phyloP scores from a whole-genome alignment of 2,113 vertebrate species.

The Alexandromys fortis region DNA sequence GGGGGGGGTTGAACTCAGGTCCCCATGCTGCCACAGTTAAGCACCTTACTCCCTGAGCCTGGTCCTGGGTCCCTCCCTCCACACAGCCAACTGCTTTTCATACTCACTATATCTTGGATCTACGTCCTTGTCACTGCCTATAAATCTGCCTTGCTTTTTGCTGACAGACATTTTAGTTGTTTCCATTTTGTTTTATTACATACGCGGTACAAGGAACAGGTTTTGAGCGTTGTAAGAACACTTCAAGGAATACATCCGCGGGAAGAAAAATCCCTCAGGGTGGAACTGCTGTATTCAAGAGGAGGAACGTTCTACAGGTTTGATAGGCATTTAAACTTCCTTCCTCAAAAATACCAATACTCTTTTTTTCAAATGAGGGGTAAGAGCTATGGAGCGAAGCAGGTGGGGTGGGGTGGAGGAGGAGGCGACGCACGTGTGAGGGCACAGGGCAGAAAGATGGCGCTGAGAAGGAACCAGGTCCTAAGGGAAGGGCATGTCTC shows the following conservation, averaged over 20 bases:
- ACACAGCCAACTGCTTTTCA: background rate
- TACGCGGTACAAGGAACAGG: background rate
- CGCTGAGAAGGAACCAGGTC: background rate
- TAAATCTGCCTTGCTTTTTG: background rate
- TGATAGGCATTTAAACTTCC: background rate
- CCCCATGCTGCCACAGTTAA: background rate
- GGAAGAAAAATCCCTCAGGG: background rate
- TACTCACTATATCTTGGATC: background rate
- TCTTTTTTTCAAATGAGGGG: background rate
- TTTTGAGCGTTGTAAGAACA: background rate
- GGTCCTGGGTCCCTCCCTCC: background rate
- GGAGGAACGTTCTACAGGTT: background rate
- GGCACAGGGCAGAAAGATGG: background rate
- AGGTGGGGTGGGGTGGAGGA: background rate
- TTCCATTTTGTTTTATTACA: constrained; percentile 17
- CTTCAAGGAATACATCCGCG: background rate
- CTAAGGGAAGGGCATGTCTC: background rate
- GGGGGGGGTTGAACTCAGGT: background rate
- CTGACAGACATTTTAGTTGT: background rate
- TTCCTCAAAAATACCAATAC: background rate
- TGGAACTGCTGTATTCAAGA: background rate
- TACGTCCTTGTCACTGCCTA: background rate
- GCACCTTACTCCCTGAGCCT: background rate
- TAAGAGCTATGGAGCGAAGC: background rate
- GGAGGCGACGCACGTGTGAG: fast-evolving